These are phyloP conservation scores for Eurois occulta DNA, from an alignment of 2,888 invertebrate species.

Conservation along the genomic window DNA sequence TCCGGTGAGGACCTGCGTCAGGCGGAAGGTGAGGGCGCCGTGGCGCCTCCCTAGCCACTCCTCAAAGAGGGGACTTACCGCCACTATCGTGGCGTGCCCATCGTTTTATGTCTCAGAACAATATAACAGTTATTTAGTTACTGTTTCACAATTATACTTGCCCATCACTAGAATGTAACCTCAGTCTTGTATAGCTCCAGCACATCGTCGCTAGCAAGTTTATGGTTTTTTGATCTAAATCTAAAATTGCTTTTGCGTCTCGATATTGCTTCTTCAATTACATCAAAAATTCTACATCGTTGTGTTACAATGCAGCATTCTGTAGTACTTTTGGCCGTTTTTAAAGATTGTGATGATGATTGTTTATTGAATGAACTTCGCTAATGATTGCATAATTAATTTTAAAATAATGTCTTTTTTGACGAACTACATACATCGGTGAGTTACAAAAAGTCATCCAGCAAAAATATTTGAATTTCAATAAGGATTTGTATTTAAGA, in stretches of 20 bases:
- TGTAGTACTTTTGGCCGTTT: neutral
- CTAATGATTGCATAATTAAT: neutral
- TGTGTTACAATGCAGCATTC: conserved; percentile 11
- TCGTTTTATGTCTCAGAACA: neutral
- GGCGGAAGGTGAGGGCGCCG: no score
- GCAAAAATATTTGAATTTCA: neutral
- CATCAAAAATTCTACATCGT: conserved; percentile 55
- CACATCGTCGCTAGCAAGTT: conserved; percentile 76
- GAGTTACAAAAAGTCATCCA: neutral
- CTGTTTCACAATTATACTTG: conserved; percentile 16
- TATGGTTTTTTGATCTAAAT: conserved; percentile 84
- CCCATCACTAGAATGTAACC: conserved; percentile 44
- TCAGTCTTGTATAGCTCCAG: conserved; percentile 39
- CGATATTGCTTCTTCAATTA: conserved; percentile 74
- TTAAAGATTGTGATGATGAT: neutral
- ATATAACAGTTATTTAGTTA: neutral
- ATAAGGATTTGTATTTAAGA: neutral
- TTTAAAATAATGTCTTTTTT: neutral
- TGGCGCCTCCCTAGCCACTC: no score
- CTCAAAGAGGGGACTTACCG: no score
- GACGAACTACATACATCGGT: neutral
- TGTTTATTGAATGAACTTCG: neutral
- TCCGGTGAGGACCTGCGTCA: no score
- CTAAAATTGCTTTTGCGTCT: conserved; percentile 84
- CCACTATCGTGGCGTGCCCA: no score